Evolutionary conservation across 35 echinoderm and acorn worm genomes (phyloP).

Genomic region (Heliocidaris tuberculata): DNA sequence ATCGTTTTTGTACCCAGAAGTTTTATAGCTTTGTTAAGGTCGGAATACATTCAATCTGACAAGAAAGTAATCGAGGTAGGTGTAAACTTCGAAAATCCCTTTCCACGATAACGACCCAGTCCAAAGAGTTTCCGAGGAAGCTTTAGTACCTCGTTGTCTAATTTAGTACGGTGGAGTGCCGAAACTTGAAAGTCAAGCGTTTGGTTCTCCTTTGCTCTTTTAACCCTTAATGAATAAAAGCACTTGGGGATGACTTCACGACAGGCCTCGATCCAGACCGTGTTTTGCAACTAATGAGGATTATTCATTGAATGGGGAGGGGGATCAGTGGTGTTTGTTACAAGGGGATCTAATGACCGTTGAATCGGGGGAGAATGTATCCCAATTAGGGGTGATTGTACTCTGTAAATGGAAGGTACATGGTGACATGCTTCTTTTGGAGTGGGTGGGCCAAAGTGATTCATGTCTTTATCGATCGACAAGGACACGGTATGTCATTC

Average conservation of each 20-base stretch:
- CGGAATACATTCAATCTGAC: neutral
- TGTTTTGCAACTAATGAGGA: neutral
- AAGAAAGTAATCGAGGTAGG: neutral
- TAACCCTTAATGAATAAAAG: neutral
- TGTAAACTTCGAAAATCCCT: neutral
- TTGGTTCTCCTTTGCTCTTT: neutral
- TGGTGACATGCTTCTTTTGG: neutral
- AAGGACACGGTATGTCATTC: neutral
- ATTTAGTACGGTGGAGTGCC: neutral
- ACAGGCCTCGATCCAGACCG: neutral
- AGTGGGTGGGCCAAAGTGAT: slow-evolving; percentile 37
- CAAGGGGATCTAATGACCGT: neutral
- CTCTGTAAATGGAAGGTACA: neutral
- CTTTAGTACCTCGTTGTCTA: neutral
- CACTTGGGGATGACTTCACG: neutral
- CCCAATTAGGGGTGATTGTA: slow-evolving; percentile 31
- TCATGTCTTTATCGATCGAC: slow-evolving; percentile 37
- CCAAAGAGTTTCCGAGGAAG: neutral
- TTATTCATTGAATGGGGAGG: neutral
- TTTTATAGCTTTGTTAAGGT: too few relatives aligned
- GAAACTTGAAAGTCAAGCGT: slow-evolving; percentile 2
- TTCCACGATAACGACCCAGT: neutral
- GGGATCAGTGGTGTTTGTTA: neutral
- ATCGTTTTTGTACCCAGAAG: too few relatives aligned
- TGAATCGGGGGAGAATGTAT: neutral